Conservation (phyloP, 2,797 vertebrate species). For the Alosa sapidissima region DNA sequence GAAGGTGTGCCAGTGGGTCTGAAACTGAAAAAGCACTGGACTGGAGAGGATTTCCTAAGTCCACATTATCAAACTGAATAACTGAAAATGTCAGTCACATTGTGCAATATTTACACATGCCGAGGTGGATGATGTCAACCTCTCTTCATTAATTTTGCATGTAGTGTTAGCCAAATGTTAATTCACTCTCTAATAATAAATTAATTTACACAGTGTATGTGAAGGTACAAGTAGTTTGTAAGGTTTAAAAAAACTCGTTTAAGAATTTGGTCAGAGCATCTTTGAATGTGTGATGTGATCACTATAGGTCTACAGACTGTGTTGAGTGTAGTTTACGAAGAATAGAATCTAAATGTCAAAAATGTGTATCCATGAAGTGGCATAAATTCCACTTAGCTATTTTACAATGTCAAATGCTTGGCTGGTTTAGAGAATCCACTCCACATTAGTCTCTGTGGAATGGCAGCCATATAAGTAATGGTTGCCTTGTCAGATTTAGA, state of each 20-base stretch:
- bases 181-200: not conserved
- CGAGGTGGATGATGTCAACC: not conserved
- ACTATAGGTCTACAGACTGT: not conserved
- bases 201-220: not conserved
- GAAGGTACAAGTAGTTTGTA: not conserved
- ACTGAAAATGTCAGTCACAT: constrained; percentile 71
- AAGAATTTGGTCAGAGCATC: not conserved
- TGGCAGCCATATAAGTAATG: not conserved
- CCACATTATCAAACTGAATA: constrained; percentile 72
- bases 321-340: not conserved
- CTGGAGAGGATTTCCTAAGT: constrained; percentile 73
- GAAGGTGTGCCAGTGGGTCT: constrained; percentile 68
- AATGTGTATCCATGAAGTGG: not conserved
- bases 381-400: not conserved
- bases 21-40: constrained; percentile 75
- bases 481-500: constrained; percentile 1
- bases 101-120: not conserved
- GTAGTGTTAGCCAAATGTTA: not conserved
- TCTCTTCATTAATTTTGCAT: not conserved
- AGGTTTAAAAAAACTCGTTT: not conserved
- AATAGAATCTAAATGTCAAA: not conserved
- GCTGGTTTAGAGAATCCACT: not conserved
- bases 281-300: not conserved
- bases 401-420: constrained; percentile 14
- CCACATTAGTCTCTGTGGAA: not conserved